Percentiles rank a stretch among this genome's conserved stretches.
These are phyloP conservation scores for Drymodes brunneopygia DNA, from an alignment of 2,113 vertebrate species.

Conservation along the genomic window DNA sequence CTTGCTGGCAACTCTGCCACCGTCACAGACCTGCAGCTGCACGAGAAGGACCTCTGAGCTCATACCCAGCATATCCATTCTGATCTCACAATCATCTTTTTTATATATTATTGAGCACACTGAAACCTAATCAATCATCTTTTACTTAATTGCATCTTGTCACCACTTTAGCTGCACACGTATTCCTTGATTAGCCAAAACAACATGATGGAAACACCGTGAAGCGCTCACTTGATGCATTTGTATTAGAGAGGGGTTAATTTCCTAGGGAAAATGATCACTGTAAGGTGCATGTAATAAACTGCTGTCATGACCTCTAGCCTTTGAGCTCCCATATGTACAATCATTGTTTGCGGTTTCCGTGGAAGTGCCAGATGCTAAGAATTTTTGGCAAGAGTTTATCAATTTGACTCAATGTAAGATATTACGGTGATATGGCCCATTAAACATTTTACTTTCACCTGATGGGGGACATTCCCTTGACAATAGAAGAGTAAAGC, in stretches of 20 bases:
- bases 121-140: constrained; percentile 56
- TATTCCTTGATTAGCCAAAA: constrained; percentile 32
- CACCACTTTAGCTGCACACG: not conserved
- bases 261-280: constrained; percentile 50
- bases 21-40: not conserved
- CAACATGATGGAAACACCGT: not conserved
- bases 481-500: constrained; percentile 40
- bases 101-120: not conserved
- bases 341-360: constrained; percentile 51
- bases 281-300: constrained; percentile 69
- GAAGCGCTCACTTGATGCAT: constrained; percentile 22
- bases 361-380: constrained; percentile 49
- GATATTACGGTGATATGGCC: constrained; percentile 45
- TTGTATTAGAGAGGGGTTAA: constrained; percentile 34
- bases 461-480: constrained; percentile 45
- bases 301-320: constrained; percentile 65
- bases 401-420: constrained; percentile 37
- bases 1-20: not conserved
- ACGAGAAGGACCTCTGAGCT: not conserved
- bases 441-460: constrained; percentile 50
- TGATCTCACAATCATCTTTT: not conserved
- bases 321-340: constrained; percentile 51
- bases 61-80: not conserved
- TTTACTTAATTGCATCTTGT: constrained; percentile 53
- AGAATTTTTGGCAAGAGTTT: constrained; percentile 61